Base-by-base conservation (phyloP, 1,140 invertebrate species). In the Hylyphantes graminicola region DNA sequence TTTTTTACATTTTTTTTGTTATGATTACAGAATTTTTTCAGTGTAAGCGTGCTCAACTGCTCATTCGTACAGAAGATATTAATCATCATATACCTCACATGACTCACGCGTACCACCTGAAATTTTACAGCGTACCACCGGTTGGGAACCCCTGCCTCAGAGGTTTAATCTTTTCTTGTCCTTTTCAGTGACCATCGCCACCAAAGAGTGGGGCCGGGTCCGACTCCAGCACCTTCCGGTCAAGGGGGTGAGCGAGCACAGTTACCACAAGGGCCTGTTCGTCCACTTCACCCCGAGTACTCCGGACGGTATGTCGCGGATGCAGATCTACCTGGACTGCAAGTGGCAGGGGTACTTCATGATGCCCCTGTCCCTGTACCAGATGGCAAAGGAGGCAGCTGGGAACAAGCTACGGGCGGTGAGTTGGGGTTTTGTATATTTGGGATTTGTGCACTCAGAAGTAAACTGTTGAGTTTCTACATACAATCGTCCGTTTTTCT, bases 121-220 rank as follows among this genome's bases (percentile, higher is more conserved):
- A n/a, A n/a, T n/a, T n/a, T n/a, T n/a, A n/a, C n/a, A n/a, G n/a
- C n/a, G n/a, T n/a, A n/a, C n/a, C n/a, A n/a, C n/a, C n/a, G n/a
- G n/a, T n/a, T n/a, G n/a, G n/a, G n/a, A n/a, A 35, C 35, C 5
- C 35, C 1, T 35, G 2, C 35, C 35, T 35, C 35, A 35, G 35
- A 35, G 35, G 35, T 35, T 17, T 7, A 21, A 65, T 50, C 0
- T 0, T 9, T 55, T 59, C 11, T 17, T 65, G 70, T 72, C 77
- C 48, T 72, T 86, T 87, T 53, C 87, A 93, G 93, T 94, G 6
- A 90, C 93, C 51, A 88, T 93, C 11, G 92, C 93, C 87, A 92
- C 91, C 0, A 86, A 91, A 12, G 91, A 92, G 83, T 89, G 92
- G 50, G 89, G 88, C 9, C 87, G 90, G 13, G 87, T 88, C 9